Percentiles rank a stretch among this genome's conserved stretches.
Conservation (phyloP, 2,797 vertebrate species). For the Buceros bicornis region DNA sequence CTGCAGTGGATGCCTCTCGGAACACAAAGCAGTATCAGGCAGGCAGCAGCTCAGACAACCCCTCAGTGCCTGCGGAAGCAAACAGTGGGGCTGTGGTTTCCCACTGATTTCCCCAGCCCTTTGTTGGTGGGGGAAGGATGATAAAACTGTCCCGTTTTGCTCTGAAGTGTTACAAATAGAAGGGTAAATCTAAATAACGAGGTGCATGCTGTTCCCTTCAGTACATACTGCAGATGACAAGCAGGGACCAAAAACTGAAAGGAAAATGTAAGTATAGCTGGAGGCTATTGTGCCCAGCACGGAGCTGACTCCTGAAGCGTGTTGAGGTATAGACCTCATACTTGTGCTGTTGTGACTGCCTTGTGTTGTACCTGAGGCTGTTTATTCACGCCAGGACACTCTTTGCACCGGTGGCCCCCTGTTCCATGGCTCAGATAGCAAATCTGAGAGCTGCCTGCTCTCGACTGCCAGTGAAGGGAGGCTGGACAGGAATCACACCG, state of each 20-base stretch:
- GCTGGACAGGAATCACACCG: not conserved
- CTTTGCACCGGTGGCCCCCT: not conserved
- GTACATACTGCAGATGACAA: not conserved
- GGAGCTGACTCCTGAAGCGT: not conserved
- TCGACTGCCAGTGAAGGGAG: not conserved
- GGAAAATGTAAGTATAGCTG: not conserved
- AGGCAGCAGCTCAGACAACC: not conserved
- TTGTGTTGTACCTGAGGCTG: not conserved
- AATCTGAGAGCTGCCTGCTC: not conserved
- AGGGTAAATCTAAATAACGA: not conserved
- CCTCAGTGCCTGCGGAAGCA: accelerated
- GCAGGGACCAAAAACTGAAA: not conserved
- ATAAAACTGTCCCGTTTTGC: not conserved
- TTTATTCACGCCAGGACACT: not conserved
- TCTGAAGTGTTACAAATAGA: not conserved
- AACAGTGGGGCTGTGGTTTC: not conserved
- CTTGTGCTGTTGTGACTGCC: not conserved
- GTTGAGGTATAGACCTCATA: not conserved
- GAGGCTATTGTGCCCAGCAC: not conserved
- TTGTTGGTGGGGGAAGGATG: not conserved
- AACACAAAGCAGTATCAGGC: not conserved
- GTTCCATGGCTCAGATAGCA: not conserved
- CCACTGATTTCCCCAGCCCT: not conserved
- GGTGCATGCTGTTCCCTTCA: not conserved
- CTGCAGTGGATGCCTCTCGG: not conserved